These are phyloP conservation scores for Hymenochirus boettgeri DNA, from an alignment of 2,113 vertebrate species.

Conservation along the genomic window DNA sequence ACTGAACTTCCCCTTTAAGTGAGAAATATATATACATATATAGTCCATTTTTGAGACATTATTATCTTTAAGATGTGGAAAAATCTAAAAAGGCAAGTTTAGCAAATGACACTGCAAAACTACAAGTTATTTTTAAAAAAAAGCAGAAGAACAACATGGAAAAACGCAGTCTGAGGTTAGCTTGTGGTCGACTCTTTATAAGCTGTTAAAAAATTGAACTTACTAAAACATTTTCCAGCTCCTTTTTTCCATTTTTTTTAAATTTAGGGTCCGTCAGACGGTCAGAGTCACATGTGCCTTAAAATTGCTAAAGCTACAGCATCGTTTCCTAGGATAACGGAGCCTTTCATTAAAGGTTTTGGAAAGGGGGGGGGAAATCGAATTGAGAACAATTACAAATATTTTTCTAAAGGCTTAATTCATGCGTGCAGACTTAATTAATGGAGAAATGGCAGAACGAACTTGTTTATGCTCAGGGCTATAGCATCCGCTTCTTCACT, in stretches of 20 bases:
- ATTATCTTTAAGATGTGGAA: too few species aligned
- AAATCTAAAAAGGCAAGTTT: too few species aligned
- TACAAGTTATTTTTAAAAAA: too few species aligned
- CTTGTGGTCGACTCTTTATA: slow-evolving; percentile 61
- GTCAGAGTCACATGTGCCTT: not conserved
- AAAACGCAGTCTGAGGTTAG: slow-evolving; percentile 65
- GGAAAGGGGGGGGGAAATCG: not conserved
- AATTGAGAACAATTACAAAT: slow-evolving; percentile 10
- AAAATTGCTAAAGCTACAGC: slow-evolving; percentile 5
- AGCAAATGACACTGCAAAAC: too few species aligned
- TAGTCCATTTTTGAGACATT: too few species aligned
- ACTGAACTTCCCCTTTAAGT: too few species aligned
- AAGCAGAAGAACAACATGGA: slow-evolving; percentile 61
- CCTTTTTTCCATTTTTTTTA: slow-evolving; percentile 20
- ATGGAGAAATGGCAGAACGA: not conserved
- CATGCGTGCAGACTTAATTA: not conserved
- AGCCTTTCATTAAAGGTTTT: slow-evolving; percentile 4
- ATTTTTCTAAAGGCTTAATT: not conserved
- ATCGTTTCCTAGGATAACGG: not conserved
- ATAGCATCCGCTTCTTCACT: too few species aligned
- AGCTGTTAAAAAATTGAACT: slow-evolving; percentile 11
- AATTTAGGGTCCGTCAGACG: not conserved
- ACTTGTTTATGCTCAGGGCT: too few species aligned
- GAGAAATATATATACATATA: too few species aligned
- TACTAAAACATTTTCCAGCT: slow-evolving; percentile 45